A percentile compares a stretch with the other conserved stretches of the same genome.
These are phyloP conservation scores for Tetrax tetrax DNA, from an alignment of 2,113 vertebrate genomes.

Conservation along the genomic window DNA sequence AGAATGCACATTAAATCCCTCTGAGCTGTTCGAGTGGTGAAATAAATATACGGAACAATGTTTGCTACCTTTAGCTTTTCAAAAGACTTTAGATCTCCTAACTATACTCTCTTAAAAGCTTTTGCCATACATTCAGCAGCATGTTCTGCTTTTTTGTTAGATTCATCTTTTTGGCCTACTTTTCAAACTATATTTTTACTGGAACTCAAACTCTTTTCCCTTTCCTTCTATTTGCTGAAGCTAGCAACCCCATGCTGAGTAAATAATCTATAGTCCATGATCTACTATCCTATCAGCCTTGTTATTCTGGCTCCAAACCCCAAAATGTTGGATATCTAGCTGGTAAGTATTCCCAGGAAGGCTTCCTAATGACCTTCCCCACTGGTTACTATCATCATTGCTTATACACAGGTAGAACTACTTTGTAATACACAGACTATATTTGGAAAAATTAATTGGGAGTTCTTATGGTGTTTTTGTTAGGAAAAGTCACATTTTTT, in stretches of 20 bases:
- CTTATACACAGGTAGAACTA: constrained; percentile 62
- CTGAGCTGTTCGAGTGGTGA: constrained; percentile 1
- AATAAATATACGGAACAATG: constrained; percentile 31
- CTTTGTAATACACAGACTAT: constrained; percentile 66
- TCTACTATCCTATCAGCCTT: constrained; percentile 72
- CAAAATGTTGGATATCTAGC: constrained; percentile 61
- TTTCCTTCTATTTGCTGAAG: constrained; percentile 60
- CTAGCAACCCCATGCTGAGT: constrained; percentile 73
- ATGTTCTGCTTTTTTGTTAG: constrained; percentile 57
- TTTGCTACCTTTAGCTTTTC: constrained; percentile 61
- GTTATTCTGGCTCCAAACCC: constrained; percentile 68
- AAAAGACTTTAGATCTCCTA: constrained; percentile 54
- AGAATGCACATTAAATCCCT: constrained; percentile 23
- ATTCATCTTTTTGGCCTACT: constrained; percentile 68
- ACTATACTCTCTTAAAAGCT: constrained; percentile 20
- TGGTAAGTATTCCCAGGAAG: constrained; percentile 72
- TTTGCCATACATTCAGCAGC: constrained; percentile 22
- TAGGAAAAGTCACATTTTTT: constrained; percentile 76
- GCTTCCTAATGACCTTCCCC: constrained; percentile 70
- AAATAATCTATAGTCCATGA: constrained; percentile 75
- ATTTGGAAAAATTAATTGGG: constrained; percentile 83
- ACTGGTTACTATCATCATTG: constrained; percentile 64
- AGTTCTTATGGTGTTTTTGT: constrained; percentile 75
- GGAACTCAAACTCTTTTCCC: constrained; percentile 64
- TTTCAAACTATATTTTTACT: constrained; percentile 72